phyloP scores from a whole-genome alignment of 2,113 vertebrate species.

The Orycteropus afer region DNA sequence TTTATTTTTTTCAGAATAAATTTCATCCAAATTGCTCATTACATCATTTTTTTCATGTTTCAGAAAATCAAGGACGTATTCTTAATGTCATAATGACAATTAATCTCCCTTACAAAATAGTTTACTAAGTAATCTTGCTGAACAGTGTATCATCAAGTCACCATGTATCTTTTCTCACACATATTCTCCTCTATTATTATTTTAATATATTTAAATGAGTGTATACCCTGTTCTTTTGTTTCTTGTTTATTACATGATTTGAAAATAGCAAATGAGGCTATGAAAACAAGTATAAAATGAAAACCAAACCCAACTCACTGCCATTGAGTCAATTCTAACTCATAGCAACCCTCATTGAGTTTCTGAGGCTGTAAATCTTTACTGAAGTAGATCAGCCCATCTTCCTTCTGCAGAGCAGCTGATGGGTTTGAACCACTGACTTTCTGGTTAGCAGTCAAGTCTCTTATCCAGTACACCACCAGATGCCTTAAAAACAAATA shows the following conservation, averaged over 20 bases:
- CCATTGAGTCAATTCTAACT: too few species aligned
- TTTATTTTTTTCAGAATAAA: conserved; percentile 1
- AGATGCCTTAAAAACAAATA: too few species aligned
- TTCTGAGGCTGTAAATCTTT: too few species aligned
- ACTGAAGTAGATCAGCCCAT: too few species aligned
- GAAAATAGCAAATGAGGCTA: not conserved
- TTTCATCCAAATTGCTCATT: not conserved
- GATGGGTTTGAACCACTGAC: too few species aligned
- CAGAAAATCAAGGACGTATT: not conserved
- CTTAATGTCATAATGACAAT: not conserved
- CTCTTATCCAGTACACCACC: too few species aligned
- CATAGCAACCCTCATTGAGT: too few species aligned
- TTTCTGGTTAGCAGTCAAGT: too few species aligned
- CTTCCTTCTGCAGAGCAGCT: too few species aligned
- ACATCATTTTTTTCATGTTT: not conserved
- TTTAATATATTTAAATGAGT: not conserved
- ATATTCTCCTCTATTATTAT: not conserved
- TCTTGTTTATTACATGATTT: not conserved
- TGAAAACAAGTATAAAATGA: not conserved
- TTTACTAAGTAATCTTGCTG: not conserved
- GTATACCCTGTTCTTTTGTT: not conserved
- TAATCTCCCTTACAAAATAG: not conserved
- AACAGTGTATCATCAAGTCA: not conserved
- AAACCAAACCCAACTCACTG: too few species aligned
- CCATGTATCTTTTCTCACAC: not conserved